Percentiles rank a stretch among this genome's conserved stretches.
These are phyloP conservation scores for Agriotes lineatus DNA, from an alignment of 2,888 invertebrate species.

Conservation along the genomic window DNA sequence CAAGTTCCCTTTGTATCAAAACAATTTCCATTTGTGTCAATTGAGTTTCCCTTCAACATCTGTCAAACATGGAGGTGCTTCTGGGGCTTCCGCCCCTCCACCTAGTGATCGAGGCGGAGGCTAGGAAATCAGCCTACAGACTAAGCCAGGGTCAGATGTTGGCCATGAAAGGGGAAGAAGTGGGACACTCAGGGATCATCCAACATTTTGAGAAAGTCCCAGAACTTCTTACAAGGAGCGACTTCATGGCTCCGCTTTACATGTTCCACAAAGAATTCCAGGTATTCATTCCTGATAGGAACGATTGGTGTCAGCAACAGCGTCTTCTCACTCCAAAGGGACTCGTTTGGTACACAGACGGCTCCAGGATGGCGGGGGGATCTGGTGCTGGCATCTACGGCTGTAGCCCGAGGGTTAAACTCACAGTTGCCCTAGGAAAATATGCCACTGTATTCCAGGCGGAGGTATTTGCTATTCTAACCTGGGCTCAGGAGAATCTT, in stretches of 20 bases:
- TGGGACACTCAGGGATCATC: no score
- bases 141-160: not conserved
- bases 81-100: no score
- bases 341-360: not conserved
- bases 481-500: no score
- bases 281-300: no score
- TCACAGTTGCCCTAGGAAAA: no score
- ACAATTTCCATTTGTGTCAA: not conserved
- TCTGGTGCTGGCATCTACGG: no score
- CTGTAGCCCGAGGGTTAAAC: no score
- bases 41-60: not conserved
- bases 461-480: no score
- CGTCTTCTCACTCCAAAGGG: not conserved
- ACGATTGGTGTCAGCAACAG: not conserved
- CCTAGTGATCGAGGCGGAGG: not conserved
- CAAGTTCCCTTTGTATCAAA: not conserved
- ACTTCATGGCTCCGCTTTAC: not conserved
- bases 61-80: not conserved
- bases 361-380: no score
- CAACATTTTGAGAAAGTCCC: no score
- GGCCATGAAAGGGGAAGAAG: not conserved
- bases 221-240: no score
- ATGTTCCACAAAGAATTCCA: not conserved
- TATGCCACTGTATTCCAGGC: no score
- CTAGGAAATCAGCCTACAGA: not conserved